Conservation (phyloP, 2,888 invertebrate species). For the Synanthedon myopaeformis region DNA sequence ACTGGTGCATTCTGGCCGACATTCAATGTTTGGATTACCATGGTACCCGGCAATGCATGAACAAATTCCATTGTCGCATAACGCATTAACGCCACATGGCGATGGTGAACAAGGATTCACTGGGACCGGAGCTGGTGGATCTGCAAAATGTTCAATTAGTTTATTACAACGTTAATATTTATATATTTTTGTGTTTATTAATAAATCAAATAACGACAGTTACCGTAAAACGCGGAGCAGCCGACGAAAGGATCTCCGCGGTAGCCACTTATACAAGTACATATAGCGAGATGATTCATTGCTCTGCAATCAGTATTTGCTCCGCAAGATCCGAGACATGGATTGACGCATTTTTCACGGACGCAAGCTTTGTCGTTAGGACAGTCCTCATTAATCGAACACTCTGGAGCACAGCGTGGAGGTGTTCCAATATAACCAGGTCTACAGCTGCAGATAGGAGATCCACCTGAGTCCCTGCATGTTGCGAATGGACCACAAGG, state of each 20-base stretch:
- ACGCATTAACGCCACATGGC: slow-evolving; percentile 75
- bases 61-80: slow-evolving; percentile 72
- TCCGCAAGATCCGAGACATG: slow-evolving; percentile 80
- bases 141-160: slow-evolving; percentile 20
- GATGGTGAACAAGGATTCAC: slow-evolving; percentile 71
- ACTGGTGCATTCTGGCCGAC: slow-evolving; percentile 81
- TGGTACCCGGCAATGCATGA: slow-evolving; percentile 72
- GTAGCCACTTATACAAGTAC: slow-evolving; percentile 75
- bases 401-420: slow-evolving; percentile 81
- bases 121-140: slow-evolving; percentile 34
- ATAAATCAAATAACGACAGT: slow-evolving; percentile 2
- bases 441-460: slow-evolving; percentile 73
- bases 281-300: slow-evolving; percentile 81
- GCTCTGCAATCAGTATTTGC: slow-evolving; percentile 77
- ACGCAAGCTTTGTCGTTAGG: slow-evolving; percentile 77
- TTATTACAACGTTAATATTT: not conserved
- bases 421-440: slow-evolving; percentile 76
- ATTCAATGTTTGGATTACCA: slow-evolving; percentile 77
- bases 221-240: slow-evolving; percentile 44
- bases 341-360: slow-evolving; percentile 79
- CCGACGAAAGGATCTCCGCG: slow-evolving; percentile 80
- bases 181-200: not conserved
- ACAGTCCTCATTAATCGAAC: slow-evolving; percentile 82
- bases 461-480: slow-evolving; percentile 67
- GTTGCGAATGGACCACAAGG: slow-evolving; percentile 78